A percentile compares a stretch with the other conserved stretches of the same genome.
Evolutionary conservation across 2,113 vertebrate species (phyloP).

Genomic region (Saiga tatarica): DNA sequence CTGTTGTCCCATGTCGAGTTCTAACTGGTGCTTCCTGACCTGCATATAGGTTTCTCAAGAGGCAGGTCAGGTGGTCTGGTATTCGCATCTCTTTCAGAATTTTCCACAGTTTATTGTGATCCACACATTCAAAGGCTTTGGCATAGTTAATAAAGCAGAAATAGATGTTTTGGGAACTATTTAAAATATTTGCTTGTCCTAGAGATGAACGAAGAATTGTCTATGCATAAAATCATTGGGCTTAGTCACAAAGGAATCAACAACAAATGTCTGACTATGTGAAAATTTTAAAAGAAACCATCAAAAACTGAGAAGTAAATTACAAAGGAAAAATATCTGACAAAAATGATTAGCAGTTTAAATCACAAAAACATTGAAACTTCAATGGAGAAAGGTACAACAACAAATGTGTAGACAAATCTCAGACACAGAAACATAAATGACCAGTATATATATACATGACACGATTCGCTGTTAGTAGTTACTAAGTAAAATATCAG

Average conservation of each 20-base stretch:
- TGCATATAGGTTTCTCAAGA: too few species aligned
- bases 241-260: slow-evolving; percentile 36
- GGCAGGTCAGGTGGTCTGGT: too few species aligned
- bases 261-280: slow-evolving; percentile 20
- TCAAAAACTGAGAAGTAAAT: slow-evolving; percentile 52
- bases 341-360: slow-evolving; percentile 5
- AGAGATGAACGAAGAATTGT: slow-evolving; percentile 6
- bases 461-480: not conserved
- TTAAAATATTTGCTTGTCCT: slow-evolving; percentile 29
- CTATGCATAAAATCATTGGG: slow-evolving; percentile 29
- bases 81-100: too few species aligned
- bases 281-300: slow-evolving; percentile 33
- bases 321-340: slow-evolving; percentile 23
- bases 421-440: slow-evolving; percentile 7
- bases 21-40: too few species aligned
- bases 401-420: not conserved
- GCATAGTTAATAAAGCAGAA: too few species aligned
- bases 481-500: not conserved
- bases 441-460: not conserved
- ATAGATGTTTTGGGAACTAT: not conserved
- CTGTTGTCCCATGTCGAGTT: too few species aligned
- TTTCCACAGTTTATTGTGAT: too few species aligned
- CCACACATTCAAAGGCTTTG: too few species aligned
- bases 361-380: slow-evolving; percentile 26
- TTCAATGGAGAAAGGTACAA: not conserved